These are phyloP conservation scores for Lapara coniferarum DNA, from an alignment of 2,888 invertebrate species.

Conservation along the genomic window DNA sequence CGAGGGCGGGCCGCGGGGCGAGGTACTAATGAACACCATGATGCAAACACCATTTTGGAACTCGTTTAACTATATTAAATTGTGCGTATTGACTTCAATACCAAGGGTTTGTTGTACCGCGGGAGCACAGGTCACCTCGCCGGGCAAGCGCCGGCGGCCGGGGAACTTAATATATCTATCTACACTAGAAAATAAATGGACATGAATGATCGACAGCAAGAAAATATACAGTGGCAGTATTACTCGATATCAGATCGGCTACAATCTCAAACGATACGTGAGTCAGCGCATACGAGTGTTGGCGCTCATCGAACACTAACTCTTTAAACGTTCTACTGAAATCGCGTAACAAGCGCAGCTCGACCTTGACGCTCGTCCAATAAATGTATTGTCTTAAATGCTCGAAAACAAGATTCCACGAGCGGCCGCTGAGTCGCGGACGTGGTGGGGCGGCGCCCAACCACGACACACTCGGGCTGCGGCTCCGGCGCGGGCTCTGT, in stretches of 20 bases:
- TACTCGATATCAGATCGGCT: constrained; percentile 13
- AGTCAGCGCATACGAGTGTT: background rate
- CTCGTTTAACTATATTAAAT: background rate
- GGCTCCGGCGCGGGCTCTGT: background rate
- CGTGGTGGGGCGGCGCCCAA: background rate
- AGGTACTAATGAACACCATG: too few species aligned
- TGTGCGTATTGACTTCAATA: constrained; percentile 14
- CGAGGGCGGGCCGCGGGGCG: too few species aligned
- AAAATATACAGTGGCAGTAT: constrained; percentile 43
- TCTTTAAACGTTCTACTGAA: constrained; percentile 5
- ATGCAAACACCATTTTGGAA: background rate
- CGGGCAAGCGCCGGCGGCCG: background rate
- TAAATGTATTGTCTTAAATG: background rate
- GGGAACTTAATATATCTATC: constrained; percentile 10
- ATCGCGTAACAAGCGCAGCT: background rate
- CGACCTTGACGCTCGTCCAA: background rate
- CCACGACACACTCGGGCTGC: too few species aligned
- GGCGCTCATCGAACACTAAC: background rate
- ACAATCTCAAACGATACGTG: constrained; percentile 28
- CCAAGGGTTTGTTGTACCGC: background rate
- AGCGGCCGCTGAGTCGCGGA: background rate
- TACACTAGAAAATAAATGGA: constrained; percentile 34
- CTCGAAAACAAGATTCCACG: background rate
- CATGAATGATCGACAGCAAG: constrained; percentile 35
- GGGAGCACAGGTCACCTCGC: background rate